Evolutionary conservation across 2,888 invertebrate species (phyloP).

Genomic region (Nudaria mundana): DNA sequence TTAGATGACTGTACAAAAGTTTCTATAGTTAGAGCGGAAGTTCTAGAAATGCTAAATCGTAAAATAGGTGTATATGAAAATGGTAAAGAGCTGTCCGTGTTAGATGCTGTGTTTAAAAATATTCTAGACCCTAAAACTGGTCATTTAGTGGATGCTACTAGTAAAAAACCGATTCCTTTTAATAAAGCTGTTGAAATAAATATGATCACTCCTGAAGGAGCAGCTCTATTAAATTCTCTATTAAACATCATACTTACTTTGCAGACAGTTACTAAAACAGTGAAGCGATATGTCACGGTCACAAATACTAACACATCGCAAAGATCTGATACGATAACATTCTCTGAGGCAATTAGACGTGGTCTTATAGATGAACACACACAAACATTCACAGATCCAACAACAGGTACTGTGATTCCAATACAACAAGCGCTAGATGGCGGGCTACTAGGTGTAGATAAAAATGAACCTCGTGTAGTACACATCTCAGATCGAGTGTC

Average conservation of each 20-base stretch:
- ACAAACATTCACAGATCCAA: conserved; percentile 89
- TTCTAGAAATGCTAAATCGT: conserved; percentile 91
- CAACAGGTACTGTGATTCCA: conserved; percentile 86
- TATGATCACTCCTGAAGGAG: conserved; percentile 93
- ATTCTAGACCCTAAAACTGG: conserved; percentile 94
- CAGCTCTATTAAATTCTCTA: conserved; percentile 90
- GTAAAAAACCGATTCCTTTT: conserved; percentile 87
- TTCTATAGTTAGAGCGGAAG: conserved; percentile 90
- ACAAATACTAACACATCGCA: conserved; percentile 83
- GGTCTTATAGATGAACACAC: conserved; percentile 90
- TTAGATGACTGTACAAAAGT: conserved; percentile 90
- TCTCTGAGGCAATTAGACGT: conserved; percentile 88
- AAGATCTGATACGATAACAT: conserved; percentile 84
- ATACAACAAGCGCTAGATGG: conserved; percentile 89
- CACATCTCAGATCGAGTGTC: conserved; percentile 62
- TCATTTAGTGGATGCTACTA: conserved; percentile 88
- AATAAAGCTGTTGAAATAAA: conserved; percentile 93
- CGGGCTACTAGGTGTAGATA: conserved; percentile 85
- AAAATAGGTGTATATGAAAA: conserved; percentile 90
- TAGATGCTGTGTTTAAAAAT: conserved; percentile 93
- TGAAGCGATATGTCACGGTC: conserved; percentile 90
- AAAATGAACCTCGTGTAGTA: conserved; percentile 68
- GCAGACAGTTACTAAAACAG: conserved; percentile 92
- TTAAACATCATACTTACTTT: conserved; percentile 93
- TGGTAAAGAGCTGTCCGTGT: conserved; percentile 88